These are phyloP conservation scores for Vicugna pacos DNA, from an alignment of 2,113 vertebrate species.

Conservation along the genomic window DNA sequence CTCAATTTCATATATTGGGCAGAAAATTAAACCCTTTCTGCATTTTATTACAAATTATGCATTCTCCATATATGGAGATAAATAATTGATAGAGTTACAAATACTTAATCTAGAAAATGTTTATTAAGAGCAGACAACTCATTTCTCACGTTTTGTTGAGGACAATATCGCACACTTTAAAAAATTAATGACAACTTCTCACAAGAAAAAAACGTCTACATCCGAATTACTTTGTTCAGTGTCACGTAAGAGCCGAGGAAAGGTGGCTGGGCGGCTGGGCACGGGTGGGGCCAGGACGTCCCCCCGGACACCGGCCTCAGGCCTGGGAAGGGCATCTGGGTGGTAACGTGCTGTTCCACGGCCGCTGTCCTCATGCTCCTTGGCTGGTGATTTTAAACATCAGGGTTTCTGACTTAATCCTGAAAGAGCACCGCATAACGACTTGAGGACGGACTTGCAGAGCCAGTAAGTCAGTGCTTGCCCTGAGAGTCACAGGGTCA, in stretches of 20 bases:
- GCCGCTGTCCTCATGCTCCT: background rate
- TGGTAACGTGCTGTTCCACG: background rate
- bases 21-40: conserved; percentile 79
- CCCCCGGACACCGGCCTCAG: background rate
- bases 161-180: conserved; percentile 68
- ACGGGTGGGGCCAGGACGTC: fast-evolving
- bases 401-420: conserved; percentile 58
- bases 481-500: too few relatives aligned
- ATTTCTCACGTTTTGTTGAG: conserved; percentile 74
- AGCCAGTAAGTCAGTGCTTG: background rate
- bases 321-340: background rate
- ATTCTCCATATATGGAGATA: conserved; percentile 77
- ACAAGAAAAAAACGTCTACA: background rate
- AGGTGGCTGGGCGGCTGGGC: background rate
- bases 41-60: conserved; percentile 79
- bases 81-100: conserved; percentile 82
- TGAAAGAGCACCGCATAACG: conserved; percentile 6
- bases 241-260: background rate
- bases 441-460: background rate
- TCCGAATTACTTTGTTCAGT: conserved; percentile 54
- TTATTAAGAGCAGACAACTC: conserved; percentile 76
- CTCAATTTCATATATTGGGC: conserved; percentile 78
- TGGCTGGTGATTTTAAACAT: conserved; percentile 36
- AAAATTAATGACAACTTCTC: conserved; percentile 76
- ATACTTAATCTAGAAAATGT: conserved; percentile 83